A percentile compares a stretch with the other conserved stretches of the same genome.
phyloP scores from a whole-genome alignment of 2,797 vertebrate genomes.

The Oceanodroma leucorhoa region DNA sequence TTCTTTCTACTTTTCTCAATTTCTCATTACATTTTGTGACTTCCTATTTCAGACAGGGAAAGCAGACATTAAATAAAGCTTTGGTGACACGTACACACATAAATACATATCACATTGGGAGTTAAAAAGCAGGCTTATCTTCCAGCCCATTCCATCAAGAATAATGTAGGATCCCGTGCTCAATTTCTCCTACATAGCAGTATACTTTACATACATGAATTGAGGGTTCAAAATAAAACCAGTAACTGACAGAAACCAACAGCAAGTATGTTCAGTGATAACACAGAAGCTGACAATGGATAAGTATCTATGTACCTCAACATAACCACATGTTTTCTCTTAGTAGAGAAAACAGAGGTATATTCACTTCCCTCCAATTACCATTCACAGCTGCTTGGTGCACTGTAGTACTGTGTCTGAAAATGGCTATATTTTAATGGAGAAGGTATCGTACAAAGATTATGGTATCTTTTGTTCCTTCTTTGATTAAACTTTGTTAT shows the following conservation, averaged over 20 bases:
- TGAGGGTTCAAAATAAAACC: not conserved
- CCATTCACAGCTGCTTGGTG: not conserved
- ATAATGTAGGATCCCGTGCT: constrained; percentile 26
- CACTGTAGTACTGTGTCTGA: not conserved
- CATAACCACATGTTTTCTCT: not conserved
- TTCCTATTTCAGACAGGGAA: constrained; percentile 2
- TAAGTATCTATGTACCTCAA: not conserved
- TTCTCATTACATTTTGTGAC: not conserved
- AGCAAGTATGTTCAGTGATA: not conserved
- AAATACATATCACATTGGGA: constrained; percentile 30
- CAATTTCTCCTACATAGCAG: not conserved
- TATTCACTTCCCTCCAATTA: not conserved
- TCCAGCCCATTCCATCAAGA: constrained; percentile 65
- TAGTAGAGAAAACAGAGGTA: not conserved
- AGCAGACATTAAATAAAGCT: constrained; percentile 4
- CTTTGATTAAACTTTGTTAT: not conserved
- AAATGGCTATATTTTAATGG: not conserved
- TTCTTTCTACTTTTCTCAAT: not conserved
- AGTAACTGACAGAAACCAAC: not conserved
- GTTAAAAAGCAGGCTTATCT: constrained; percentile 47
- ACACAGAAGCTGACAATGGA: not conserved
- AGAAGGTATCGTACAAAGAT: not conserved
- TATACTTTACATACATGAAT: not conserved
- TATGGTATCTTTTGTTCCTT: not conserved
- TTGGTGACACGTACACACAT: not conserved